phyloP scores from a whole-genome alignment of 2,888 invertebrate genomes.

The Digitonthophagus gazella region DNA sequence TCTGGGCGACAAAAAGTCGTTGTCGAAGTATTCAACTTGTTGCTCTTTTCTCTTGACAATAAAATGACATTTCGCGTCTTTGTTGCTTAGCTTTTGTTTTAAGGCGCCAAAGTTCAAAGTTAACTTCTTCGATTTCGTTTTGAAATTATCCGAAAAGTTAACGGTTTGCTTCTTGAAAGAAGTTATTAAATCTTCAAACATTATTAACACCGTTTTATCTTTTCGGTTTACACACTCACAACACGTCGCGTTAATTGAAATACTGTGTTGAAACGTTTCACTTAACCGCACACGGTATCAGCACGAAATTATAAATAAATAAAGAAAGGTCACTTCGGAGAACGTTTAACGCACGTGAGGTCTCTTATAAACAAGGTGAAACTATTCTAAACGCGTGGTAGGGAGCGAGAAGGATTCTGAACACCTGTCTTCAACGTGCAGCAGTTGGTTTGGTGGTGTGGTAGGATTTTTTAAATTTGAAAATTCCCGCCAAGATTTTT shows the following conservation, averaged over 20 bases:
- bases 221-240: too few species aligned
- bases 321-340: neutral
- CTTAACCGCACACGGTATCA: neutral
- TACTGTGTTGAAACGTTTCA: neutral
- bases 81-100: slow-evolving; percentile 45
- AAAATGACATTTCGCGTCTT: slow-evolving; percentile 44
- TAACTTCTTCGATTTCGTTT: slow-evolving; percentile 46
- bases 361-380: neutral
- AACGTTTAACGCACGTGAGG: neutral
- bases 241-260: too few species aligned
- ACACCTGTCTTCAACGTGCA: too few species aligned
- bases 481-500: too few species aligned
- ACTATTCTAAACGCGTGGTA: too few species aligned
- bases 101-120: slow-evolving; percentile 45
- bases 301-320: neutral
- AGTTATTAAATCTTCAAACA: slow-evolving; percentile 54
- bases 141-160: slow-evolving; percentile 49
- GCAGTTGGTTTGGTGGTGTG: too few species aligned
- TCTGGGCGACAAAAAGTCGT: slow-evolving; percentile 57
- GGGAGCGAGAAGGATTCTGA: too few species aligned
- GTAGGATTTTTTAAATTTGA: too few species aligned
- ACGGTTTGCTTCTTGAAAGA: slow-evolving; percentile 52
- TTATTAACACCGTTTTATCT: slow-evolving; percentile 29
- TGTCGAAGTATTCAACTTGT: slow-evolving; percentile 44
- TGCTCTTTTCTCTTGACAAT: slow-evolving; percentile 43